A percentile compares a stretch with the other conserved stretches of the same genome.
phyloP scores from a whole-genome alignment of 2,888 invertebrate species.

The Dicyrtoma fusca region DNA sequence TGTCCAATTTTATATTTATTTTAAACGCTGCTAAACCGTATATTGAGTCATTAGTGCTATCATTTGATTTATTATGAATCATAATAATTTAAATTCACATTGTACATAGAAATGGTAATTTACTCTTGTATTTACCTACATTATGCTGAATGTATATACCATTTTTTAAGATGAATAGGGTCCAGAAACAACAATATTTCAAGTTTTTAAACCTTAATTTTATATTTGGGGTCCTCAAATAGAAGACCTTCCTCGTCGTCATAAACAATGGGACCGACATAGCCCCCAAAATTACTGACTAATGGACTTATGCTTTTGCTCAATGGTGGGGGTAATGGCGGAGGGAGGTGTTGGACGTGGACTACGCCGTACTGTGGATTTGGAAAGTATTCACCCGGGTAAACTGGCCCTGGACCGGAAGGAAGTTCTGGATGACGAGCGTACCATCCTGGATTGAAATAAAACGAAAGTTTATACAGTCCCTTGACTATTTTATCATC shows the following conservation, averaged over 20 bases:
- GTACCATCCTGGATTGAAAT: constrained; percentile 32
- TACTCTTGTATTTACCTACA: too few species aligned
- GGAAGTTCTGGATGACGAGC: neutral
- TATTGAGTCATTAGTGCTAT: too few species aligned
- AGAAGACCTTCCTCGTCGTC: neutral
- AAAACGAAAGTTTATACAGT: constrained; percentile 20
- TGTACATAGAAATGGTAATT: too few species aligned
- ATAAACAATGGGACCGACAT: constrained; percentile 25
- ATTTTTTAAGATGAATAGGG: too few species aligned
- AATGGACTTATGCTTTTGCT: constrained; percentile 15
- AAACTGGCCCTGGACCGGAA: neutral
- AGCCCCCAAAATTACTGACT: constrained; percentile 35
- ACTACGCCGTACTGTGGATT: constrained; percentile 22
- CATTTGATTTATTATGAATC: too few species aligned
- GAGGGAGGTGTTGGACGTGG: constrained; percentile 8
- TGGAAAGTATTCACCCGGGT: constrained; percentile 15
- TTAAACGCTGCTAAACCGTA: too few species aligned
- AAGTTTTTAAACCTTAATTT: too few species aligned
- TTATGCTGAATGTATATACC: too few species aligned
- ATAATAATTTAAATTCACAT: too few species aligned
- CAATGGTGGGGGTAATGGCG: constrained; percentile 12
- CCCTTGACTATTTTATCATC: neutral
- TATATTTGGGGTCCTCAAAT: too few species aligned
- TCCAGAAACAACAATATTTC: too few species aligned
- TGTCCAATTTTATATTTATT: too few species aligned